Evolutionary conservation across 2,113 vertebrate species (phyloP).

Genomic region (Crotophaga sulcirostris): DNA sequence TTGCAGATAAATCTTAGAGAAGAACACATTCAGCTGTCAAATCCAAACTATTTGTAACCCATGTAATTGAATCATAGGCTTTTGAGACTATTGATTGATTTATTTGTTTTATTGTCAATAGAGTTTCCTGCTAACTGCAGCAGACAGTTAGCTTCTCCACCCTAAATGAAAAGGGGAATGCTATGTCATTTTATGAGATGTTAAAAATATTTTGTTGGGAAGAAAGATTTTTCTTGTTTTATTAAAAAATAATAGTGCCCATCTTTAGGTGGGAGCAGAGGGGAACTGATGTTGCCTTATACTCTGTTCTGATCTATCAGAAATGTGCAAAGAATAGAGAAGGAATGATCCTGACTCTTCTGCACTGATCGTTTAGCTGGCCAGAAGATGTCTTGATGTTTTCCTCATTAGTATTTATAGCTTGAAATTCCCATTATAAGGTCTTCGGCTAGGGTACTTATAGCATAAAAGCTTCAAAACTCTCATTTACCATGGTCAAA

Average conservation of each 20-base stretch:
- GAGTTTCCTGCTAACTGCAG: slow-evolving; percentile 52
- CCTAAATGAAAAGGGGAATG: slow-evolving; percentile 1
- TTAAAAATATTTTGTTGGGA: slow-evolving; percentile 25
- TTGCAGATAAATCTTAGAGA: slow-evolving; percentile 32
- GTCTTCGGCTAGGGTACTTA: background rate
- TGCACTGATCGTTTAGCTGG: background rate
- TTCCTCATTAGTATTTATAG: background rate
- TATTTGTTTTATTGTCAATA: slow-evolving; percentile 42
- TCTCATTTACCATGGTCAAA: background rate
- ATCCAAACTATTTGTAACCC: slow-evolving; percentile 20
- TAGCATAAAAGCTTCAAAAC: background rate
- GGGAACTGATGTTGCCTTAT: background rate
- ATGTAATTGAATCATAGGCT: slow-evolving; percentile 37
- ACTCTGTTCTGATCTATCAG: background rate
- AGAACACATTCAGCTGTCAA: background rate
- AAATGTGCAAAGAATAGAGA: background rate
- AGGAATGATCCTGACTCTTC: background rate
- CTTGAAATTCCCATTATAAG: background rate
- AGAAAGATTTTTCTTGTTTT: slow-evolving; percentile 10
- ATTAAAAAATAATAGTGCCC: background rate
- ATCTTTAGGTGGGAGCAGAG: background rate
- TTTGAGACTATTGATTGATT: slow-evolving; percentile 37
- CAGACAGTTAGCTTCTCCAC: background rate
- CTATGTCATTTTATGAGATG: slow-evolving; percentile 15
- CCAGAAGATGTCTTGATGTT: background rate